phyloP scores from a whole-genome alignment of 1,140 invertebrate species.

The Druon quercuslanigerum region DNA sequence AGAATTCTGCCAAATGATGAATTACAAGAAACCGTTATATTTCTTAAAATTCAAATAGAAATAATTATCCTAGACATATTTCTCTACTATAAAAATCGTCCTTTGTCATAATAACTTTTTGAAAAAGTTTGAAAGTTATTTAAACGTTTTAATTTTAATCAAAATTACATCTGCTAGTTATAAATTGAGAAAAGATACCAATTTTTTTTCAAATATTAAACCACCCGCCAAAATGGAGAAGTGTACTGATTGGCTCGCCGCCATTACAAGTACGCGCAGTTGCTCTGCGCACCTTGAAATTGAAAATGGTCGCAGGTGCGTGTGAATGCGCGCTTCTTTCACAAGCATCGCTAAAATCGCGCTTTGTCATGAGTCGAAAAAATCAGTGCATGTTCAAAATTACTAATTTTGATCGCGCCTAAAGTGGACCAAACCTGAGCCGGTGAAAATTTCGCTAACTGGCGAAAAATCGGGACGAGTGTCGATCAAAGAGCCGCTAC shows the following conservation, averaged over 20 bases:
- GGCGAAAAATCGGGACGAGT: not conserved
- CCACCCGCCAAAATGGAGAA: not conserved
- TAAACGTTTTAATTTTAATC: too few species aligned
- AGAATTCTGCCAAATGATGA: too few species aligned
- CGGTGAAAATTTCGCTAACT: not conserved
- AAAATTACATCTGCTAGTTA: too few species aligned
- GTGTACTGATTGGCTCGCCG: not conserved
- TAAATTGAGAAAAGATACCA: not conserved
- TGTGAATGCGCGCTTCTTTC: constrained; percentile 54
- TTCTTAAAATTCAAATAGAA: too few species aligned
- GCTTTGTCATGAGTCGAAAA: constrained; percentile 52
- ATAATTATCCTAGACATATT: too few species aligned
- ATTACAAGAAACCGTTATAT: too few species aligned
- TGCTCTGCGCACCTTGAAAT: not conserved
- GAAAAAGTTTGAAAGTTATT: too few species aligned
- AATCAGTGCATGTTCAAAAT: not conserved
- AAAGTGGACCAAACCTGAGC: not conserved
- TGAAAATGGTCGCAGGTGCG: constrained; percentile 46
- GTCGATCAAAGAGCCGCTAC: not conserved
- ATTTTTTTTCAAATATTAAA: not conserved
- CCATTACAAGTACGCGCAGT: not conserved
- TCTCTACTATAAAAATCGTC: too few species aligned
- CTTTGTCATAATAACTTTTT: too few species aligned
- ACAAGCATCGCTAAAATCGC: constrained; percentile 50
- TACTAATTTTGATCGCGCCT: not conserved